A percentile compares a stretch with the other conserved stretches of the same genome.
Evolutionary conservation across 1,140 invertebrate species (phyloP).

Genomic region (Choristoneura fumiferana): DNA sequence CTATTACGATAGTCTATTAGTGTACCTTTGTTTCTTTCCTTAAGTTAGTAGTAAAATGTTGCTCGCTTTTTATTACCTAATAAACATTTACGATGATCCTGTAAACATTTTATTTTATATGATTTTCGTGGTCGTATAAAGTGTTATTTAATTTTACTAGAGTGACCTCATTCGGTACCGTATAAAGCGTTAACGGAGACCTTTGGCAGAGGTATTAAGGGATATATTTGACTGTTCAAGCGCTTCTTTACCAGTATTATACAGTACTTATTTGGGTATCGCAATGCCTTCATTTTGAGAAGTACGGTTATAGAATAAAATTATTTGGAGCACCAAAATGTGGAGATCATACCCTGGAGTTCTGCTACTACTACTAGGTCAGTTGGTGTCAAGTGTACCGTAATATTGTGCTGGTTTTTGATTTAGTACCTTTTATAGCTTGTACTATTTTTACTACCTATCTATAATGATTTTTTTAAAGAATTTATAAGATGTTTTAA

Average conservation of each 20-base stretch:
- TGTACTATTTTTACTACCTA: too few species aligned
- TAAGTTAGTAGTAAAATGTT: neutral
- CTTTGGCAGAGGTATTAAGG: neutral
- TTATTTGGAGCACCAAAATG: conserved; percentile 20
- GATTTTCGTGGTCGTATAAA: conserved; percentile 19
- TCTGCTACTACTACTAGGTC: too few species aligned
- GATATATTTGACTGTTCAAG: neutral
- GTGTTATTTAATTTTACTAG: conserved; percentile 20
- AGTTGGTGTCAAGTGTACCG: too few species aligned
- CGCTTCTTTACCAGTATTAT: neutral
- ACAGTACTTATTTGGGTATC: conserved; percentile 18
- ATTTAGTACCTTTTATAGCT: too few species aligned
- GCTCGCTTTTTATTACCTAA: neutral
- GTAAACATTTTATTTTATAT: conserved; percentile 20
- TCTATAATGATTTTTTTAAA: too few species aligned
- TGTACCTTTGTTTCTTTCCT: neutral
- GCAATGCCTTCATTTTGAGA: conserved; percentile 27
- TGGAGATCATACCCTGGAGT: neutral
- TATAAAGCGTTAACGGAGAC: neutral
- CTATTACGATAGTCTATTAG: too few species aligned
- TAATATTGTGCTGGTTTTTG: too few species aligned
- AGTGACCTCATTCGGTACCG: neutral
- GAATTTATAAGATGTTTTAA: too few species aligned
- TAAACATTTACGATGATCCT: conserved; percentile 27
- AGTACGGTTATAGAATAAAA: conserved; percentile 30